phyloP scores from a whole-genome alignment of 2,797 vertebrate genomes.

The Notolabrus celidotus region DNA sequence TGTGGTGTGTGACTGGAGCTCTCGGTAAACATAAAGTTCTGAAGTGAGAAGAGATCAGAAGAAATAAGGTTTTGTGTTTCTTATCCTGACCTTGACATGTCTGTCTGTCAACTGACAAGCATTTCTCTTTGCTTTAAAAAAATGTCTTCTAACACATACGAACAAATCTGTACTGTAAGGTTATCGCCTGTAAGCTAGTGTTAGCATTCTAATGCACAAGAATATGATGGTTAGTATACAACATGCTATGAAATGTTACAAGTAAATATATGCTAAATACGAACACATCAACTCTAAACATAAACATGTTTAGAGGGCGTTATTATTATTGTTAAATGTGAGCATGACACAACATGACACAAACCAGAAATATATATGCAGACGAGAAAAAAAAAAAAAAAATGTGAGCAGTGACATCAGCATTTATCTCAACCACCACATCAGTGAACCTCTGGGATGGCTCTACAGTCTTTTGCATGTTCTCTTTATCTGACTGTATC shows the following conservation, averaged over 20 bases:
- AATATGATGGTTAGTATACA: background rate
- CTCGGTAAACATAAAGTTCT: background rate
- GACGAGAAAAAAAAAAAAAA: no score
- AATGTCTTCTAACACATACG: background rate
- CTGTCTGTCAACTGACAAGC: background rate
- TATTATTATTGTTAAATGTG: background rate
- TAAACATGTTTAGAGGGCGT: no score
- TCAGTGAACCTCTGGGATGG: background rate
- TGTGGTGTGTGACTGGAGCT: background rate
- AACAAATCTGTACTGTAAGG: background rate
- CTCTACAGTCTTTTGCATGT: no score
- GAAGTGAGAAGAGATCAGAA: background rate
- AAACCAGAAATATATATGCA: no score
- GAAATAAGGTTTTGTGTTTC: background rate
- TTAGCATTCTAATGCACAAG: background rate
- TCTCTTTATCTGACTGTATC: no score
- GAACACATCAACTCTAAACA: background rate
- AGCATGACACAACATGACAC: no score
- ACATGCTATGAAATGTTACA: background rate
- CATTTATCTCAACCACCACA: constrained; percentile 1
- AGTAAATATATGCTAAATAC: background rate
- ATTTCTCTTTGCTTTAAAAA: background rate
- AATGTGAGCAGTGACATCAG: no score
- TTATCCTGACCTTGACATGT: background rate
- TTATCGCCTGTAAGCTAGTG: background rate